phyloP scores from a whole-genome alignment of 2,113 vertebrate species.

The Odocoileus hemionus region DNA sequence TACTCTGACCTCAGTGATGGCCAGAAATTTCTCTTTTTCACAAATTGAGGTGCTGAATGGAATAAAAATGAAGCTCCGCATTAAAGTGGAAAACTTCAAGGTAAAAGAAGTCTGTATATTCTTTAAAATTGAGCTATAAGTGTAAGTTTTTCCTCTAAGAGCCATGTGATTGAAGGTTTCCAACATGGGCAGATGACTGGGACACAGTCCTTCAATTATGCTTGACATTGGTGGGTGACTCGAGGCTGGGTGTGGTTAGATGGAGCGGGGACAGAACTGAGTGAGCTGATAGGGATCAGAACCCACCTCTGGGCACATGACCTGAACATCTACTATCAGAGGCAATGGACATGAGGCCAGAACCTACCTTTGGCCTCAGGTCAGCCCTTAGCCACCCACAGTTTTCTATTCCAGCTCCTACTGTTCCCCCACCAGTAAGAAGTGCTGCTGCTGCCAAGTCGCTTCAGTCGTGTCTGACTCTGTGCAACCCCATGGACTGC shows the following conservation, averaged over 20 bases:
- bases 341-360: not conserved
- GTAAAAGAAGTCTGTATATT: not conserved
- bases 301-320: not conserved
- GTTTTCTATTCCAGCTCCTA: not conserved
- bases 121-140: not conserved
- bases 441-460: too few species aligned
- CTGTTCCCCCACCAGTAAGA: not conserved
- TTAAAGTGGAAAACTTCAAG: not conserved
- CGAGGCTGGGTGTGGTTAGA: not conserved
- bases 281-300: not conserved
- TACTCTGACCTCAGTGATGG: not conserved
- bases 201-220: not conserved
- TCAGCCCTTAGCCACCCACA: not conserved
- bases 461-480: too few species aligned
- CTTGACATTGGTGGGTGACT: not conserved
- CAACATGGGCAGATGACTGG: not conserved
- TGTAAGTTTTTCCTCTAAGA: not conserved
- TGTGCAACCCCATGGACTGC: too few species aligned
- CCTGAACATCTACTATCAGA: not conserved
- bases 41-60: not conserved
- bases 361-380: not conserved
- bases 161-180: not conserved
- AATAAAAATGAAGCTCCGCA: not conserved
- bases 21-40: constrained; percentile 9
- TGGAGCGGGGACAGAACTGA: not conserved